Percentiles rank a stretch among this genome's conserved stretches.
Evolutionary conservation across 2,888 invertebrate species (phyloP).

Genomic region (Drosophila subquinaria): DNA sequence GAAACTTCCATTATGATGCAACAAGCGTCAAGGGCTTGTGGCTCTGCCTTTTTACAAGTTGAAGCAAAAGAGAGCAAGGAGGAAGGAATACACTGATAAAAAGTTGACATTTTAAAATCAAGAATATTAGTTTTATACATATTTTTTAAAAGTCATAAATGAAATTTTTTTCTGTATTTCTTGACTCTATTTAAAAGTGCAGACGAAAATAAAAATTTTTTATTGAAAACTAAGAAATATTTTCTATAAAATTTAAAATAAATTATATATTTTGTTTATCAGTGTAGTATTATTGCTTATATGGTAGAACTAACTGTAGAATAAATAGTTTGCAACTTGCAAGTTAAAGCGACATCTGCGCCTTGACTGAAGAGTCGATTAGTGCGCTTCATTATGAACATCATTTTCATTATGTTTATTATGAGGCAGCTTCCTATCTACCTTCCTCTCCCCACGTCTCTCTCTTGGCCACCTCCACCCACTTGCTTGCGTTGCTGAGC

Average conservation of each 20-base stretch:
- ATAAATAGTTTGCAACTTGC: conserved; percentile 51
- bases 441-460: neutral
- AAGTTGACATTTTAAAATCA: too few relatives aligned
- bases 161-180: too few relatives aligned
- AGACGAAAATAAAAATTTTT: too few relatives aligned
- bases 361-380: conserved; percentile 63
- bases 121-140: neutral
- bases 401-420: conserved; percentile 79
- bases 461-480: conserved; percentile 1
- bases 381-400: conserved; percentile 78
- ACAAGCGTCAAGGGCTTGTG: conserved; percentile 9
- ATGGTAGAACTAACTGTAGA: conserved; percentile 18
- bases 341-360: conserved; percentile 49
- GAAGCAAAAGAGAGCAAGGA: neutral
- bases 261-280: neutral
- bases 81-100: neutral
- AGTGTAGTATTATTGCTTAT: conserved; percentile 4
- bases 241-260: too few relatives aligned
- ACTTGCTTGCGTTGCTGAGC: conserved; percentile 26
- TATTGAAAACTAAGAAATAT: too few relatives aligned
- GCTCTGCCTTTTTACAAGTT: conserved; percentile 43
- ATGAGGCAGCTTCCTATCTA: conserved; percentile 28
- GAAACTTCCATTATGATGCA: conserved; percentile 47
- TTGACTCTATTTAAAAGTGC: too few relatives aligned
- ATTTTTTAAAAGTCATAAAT: too few relatives aligned